phyloP scores from a whole-genome alignment of 37 sponge, comb jelly and placozoan genomes.

The Spongilla lacustris region DNA sequence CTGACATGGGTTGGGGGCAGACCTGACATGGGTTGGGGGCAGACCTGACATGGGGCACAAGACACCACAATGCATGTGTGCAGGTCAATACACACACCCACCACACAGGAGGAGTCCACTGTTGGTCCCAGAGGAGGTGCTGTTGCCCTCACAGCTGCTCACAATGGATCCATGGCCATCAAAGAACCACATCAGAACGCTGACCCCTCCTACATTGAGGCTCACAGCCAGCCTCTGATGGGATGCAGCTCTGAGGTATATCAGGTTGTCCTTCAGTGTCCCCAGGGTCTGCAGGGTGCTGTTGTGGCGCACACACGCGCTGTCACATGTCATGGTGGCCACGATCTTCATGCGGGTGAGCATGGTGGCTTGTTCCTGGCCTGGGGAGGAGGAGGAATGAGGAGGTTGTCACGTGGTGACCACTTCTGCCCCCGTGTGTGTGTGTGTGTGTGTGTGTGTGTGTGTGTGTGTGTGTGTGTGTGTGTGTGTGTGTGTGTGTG shows the following conservation, averaged over 20 bases:
- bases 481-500: no score
- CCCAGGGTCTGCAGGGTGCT: background rate
- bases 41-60: no score
- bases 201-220: background rate
- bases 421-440: no score
- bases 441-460: no score
- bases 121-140: background rate
- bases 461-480: no score
- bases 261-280: background rate
- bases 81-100: background rate
- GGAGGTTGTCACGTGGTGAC: background rate
- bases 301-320: background rate
- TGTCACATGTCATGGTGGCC: background rate
- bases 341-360: background rate
- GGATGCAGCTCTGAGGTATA: background rate
- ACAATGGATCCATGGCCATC: background rate
- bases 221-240: background rate
- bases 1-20: no score
- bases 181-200: background rate
- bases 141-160: background rate
- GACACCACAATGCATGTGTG: background rate
- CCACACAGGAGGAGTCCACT: background rate
- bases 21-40: no score
- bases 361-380: background rate
- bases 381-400: background rate